These are phyloP conservation scores for Anseranas semipalmata DNA, from an alignment of 2,113 vertebrate genomes.

Conservation along the genomic window DNA sequence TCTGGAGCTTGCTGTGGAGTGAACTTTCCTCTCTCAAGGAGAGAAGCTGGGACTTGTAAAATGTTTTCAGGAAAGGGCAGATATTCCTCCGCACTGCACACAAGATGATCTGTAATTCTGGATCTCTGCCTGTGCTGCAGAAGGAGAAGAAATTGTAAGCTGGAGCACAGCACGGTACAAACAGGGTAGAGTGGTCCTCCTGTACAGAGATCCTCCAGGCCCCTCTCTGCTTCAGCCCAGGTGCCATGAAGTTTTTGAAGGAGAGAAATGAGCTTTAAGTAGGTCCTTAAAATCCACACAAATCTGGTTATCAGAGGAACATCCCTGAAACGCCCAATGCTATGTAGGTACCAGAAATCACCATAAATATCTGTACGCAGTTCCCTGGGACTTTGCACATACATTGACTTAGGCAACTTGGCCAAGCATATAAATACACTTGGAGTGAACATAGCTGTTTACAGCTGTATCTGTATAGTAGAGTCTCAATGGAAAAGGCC, in stretches of 20 bases:
- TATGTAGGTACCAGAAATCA: neutral
- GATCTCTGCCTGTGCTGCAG: conserved; percentile 6
- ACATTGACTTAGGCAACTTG: neutral
- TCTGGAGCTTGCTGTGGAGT: neutral
- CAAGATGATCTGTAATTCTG: neutral
- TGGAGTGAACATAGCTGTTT: neutral
- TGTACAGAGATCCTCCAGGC: neutral
- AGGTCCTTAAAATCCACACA: neutral
- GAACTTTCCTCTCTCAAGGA: neutral
- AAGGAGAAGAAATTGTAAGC: neutral
- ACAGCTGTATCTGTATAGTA: neutral
- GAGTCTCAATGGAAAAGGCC: neutral
- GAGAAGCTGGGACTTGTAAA: neutral
- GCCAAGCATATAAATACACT: neutral
- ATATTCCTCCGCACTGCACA: neutral
- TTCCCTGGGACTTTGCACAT: neutral
- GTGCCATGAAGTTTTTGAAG: neutral
- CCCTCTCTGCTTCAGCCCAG: neutral
- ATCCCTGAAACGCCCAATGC: neutral
- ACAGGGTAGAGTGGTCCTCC: neutral
- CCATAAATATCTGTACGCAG: accelerated
- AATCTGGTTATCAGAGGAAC: neutral
- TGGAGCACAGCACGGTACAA: neutral
- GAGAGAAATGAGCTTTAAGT: neutral
- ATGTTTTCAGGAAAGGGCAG: neutral